Evolutionary conservation across 2,888 invertebrate genomes (phyloP).

Genomic region (Punctoribates punctum): DNA sequence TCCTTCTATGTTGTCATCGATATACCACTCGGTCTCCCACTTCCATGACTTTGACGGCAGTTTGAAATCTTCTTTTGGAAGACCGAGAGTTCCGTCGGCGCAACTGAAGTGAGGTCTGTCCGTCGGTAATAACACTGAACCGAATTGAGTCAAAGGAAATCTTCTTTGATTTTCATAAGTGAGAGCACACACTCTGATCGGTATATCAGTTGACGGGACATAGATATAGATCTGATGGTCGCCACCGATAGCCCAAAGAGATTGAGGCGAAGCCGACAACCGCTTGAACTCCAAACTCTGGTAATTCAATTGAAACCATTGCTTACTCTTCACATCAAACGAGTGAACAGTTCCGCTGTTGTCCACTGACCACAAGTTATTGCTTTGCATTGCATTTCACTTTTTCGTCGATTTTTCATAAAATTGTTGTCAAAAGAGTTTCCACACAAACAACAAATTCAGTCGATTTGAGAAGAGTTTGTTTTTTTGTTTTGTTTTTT

Average conservation of each 20-base stretch:
- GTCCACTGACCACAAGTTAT: constrained; percentile 63
- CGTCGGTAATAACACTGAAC: constrained; percentile 69
- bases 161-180: constrained; percentile 86
- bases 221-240: constrained; percentile 89
- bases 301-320: constrained; percentile 82
- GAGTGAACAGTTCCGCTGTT: constrained; percentile 84
- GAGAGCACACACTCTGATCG: constrained; percentile 82
- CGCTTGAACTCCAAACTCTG: constrained; percentile 83
- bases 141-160: constrained; percentile 84
- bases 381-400: constrained; percentile 8
- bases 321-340: constrained; percentile 71
- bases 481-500: no score
- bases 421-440: no score
- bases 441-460: no score
- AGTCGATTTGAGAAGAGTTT: no score
- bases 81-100: constrained; percentile 72
- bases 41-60: constrained; percentile 93
- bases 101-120: constrained; percentile 83
- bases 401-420: no score
- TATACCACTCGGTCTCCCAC: constrained; percentile 91
- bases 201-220: constrained; percentile 82
- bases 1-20: constrained; percentile 58
- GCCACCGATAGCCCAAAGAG: constrained; percentile 87
- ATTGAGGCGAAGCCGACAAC: constrained; percentile 63
- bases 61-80: constrained; percentile 73